Percentiles rank a stretch among this genome's conserved stretches.
phyloP scores from a whole-genome alignment of 2,888 invertebrate genomes.

The Tribolium freemani region DNA sequence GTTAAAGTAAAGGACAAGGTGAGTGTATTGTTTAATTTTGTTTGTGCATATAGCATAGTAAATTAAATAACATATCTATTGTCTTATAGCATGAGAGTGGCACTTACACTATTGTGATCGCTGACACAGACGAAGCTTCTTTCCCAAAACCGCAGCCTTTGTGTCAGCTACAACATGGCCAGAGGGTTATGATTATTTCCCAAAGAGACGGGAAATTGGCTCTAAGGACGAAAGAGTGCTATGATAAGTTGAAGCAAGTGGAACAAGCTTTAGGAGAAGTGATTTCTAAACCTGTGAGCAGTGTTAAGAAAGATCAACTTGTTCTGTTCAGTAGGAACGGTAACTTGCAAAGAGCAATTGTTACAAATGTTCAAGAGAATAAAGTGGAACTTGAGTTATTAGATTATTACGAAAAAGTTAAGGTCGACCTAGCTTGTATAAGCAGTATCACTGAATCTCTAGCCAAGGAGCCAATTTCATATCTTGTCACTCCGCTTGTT shows the following conservation, averaged over 20 bases:
- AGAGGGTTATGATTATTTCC: constrained; percentile 52
- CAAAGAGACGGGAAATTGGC: constrained; percentile 48
- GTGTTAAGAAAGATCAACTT: constrained; percentile 55
- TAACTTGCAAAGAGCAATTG: constrained; percentile 53
- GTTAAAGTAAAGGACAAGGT: not conserved
- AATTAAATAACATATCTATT: too few relatives aligned
- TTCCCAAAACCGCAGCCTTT: constrained; percentile 28
- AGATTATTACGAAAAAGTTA: constrained; percentile 55
- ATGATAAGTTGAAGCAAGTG: constrained; percentile 48
- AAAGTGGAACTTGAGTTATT: constrained; percentile 54
- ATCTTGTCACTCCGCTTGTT: constrained; percentile 23
- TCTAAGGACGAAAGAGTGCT: constrained; percentile 55
- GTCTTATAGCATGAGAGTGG: too few relatives aligned
- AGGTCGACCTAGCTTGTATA: constrained; percentile 52
- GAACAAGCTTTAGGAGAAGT: constrained; percentile 20
- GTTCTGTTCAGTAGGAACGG: constrained; percentile 53
- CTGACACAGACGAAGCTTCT: not conserved
- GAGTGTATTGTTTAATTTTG: too few relatives aligned
- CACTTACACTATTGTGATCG: too few relatives aligned
- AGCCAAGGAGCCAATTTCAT: constrained; percentile 46
- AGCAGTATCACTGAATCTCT: constrained; percentile 54
- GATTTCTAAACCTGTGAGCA: constrained; percentile 30
- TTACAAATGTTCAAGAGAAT: constrained; percentile 46
- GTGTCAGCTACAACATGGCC: constrained; percentile 42
- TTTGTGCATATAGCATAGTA: too few relatives aligned